Evolutionary conservation across 1,140 invertebrate genomes (phyloP), one percentile per base, ranked within the genome.

Genomic region (Homalodisca vitripennis): DNA sequence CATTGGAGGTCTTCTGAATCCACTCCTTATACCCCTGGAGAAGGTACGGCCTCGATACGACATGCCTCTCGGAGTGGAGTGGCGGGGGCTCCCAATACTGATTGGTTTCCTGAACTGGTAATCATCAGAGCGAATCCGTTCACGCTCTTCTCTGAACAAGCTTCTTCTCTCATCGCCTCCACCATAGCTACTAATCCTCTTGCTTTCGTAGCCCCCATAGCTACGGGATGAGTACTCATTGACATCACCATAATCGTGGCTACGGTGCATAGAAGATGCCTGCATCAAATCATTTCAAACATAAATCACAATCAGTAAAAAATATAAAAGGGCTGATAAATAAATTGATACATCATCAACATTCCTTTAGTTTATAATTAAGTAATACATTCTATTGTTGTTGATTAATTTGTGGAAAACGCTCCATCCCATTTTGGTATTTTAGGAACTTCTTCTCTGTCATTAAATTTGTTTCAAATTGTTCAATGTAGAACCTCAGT

Each of bases 261-360:
- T 66, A 47, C 63, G 29, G 32, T 66, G 63, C 63, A 66, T 66
- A 22, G 63, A 66, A 14, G 63, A 46, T 31, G 63, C 63, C 63
- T 66, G 63, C 32, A 66, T 66, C 63, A 66, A 46, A 66, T 24
- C 34, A 66, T 47, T 47, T 24, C 20, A n/a, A 64, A 64, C n/a
- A 12, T 6, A 14, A 17, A 53, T 17, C 22, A 53, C 20, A 14
- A 53, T 53, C 48, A 53, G 22, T 53, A n/a, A n/a, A n/a, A n/a
- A n/a, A n/a, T n/a, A n/a, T n/a, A n/a, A n/a, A n/a, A n/a, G n/a
- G n/a, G n/a, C n/a, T n/a, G n/a, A n/a, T n/a, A n/a, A n/a, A n/a
- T n/a, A n/a, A n/a, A n/a, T n/a, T n/a, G n/a, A n/a, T n/a, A n/a
- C n/a, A n/a, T n/a, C n/a, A n/a, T n/a, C n/a, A n/a, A n/a, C n/a